Percentiles rank a stretch among this genome's conserved stretches.
Conservation (phyloP, 1,140 invertebrate species). For the Maconellicoccus hirsutus region DNA sequence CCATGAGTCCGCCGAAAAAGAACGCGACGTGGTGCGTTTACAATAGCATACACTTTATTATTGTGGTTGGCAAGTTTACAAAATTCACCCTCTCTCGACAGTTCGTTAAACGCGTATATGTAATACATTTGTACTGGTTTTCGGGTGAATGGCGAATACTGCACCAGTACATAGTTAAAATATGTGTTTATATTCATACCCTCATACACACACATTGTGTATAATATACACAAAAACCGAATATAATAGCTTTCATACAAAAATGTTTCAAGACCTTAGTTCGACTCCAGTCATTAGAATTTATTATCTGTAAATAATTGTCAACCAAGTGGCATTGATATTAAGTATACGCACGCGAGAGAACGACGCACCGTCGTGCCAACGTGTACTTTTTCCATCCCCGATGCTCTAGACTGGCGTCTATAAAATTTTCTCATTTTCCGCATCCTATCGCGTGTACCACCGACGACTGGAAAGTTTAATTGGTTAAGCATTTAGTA, state of each 20-base stretch:
- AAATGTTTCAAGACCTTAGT: background rate
- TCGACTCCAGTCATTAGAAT: background rate
- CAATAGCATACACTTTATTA: conserved; percentile 5
- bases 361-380: too few species aligned
- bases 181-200: too few species aligned
- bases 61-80: conserved; percentile 3
- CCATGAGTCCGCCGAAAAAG: too few species aligned
- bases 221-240: too few species aligned
- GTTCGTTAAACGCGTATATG: background rate
- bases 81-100: background rate
- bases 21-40: background rate
- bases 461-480: too few species aligned
- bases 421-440: too few species aligned
- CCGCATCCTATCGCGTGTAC: too few species aligned
- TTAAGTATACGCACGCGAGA: too few species aligned
- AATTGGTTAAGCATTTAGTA: too few species aligned
- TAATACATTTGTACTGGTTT: background rate
- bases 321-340: background rate
- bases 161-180: background rate
- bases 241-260: background rate
- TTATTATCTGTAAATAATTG: conserved; percentile 3
- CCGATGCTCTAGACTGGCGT: too few species aligned
- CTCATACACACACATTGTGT: too few species aligned
- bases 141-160: background rate
- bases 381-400: too few species aligned